A percentile compares a stretch with the other conserved stretches of the same genome.
These are phyloP conservation scores for Camponotus fellah DNA, from an alignment of 2,888 invertebrate genomes.

Conservation along the genomic window DNA sequence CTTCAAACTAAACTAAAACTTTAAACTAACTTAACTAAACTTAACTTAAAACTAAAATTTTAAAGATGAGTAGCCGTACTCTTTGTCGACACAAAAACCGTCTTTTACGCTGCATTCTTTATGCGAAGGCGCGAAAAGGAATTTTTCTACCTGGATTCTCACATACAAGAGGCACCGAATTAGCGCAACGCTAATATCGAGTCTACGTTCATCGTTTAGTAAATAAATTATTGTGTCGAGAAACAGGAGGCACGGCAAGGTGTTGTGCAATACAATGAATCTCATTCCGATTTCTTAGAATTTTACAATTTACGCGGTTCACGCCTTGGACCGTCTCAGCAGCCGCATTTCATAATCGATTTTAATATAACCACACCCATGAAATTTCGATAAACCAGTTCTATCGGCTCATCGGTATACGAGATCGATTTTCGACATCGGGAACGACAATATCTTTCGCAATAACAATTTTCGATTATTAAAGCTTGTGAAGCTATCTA, in stretches of 20 bases:
- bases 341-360: constrained; percentile 59
- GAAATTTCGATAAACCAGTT: constrained; percentile 55
- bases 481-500: neutral
- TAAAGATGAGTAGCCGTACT: constrained; percentile 24
- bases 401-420: constrained; percentile 46
- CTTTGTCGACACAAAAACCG: constrained; percentile 35
- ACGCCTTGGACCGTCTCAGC: constrained; percentile 29
- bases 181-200: constrained; percentile 36
- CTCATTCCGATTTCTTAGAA: constrained; percentile 55
- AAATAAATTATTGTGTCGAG: constrained; percentile 63
- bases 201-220: constrained; percentile 48
- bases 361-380: constrained; percentile 62
- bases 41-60: constrained; percentile 4
- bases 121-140: constrained; percentile 39
- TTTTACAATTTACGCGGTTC: constrained; percentile 47
- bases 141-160: constrained; percentile 41
- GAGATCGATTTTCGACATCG: constrained; percentile 39
- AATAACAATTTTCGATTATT: constrained; percentile 23
- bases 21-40: neutral
- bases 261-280: constrained; percentile 52
- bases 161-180: constrained; percentile 16
- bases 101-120: constrained; percentile 11
- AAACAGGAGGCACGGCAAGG: constrained; percentile 54
- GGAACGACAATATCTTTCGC: constrained; percentile 29
- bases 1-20: neutral